Evolutionary conservation across 2,113 vertebrate genomes (phyloP).

Genomic region (Pseudorasbora parva): DNA sequence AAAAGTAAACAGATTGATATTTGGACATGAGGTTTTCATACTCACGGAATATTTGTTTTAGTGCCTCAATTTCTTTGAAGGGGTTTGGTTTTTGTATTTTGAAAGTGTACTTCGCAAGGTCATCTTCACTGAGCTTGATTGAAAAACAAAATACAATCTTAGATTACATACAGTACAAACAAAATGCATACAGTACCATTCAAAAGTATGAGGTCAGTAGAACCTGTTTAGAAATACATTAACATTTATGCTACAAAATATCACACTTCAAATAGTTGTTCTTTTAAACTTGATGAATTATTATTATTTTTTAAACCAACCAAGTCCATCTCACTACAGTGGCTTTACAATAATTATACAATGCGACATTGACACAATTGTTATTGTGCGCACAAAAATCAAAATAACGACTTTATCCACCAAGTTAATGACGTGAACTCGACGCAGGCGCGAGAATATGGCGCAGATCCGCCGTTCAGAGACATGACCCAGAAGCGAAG

Average conservation of each 20-base stretch:
- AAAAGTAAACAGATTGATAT: not conserved
- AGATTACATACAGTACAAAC: no score
- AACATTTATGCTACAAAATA: not conserved
- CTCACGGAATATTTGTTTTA: conserved; percentile 34
- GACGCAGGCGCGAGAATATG: no score
- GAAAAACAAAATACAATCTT: not conserved
- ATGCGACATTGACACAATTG: no score
- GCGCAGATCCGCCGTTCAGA: no score
- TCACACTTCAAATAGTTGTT: not conserved
- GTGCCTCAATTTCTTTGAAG: conserved; percentile 21
- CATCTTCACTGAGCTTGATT: conserved; percentile 11
- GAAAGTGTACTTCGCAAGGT: conserved; percentile 34
- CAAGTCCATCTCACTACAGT: no score
- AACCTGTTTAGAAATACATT: not conserved
- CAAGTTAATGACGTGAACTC: no score
- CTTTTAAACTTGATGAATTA: not conserved
- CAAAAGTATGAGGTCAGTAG: not conserved
- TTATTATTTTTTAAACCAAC: no score
- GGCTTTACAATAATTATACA: no score
- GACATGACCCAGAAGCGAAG: no score
- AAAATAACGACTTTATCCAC: no score
- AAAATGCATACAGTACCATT: not conserved
- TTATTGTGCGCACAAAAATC: no score
- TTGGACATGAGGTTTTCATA: not conserved
- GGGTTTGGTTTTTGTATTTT: conserved; percentile 34